A percentile compares a stretch with the other conserved stretches of the same genome.
phyloP scores from a whole-genome alignment of 2,113 vertebrate species.

The Platichthys stellatus region DNA sequence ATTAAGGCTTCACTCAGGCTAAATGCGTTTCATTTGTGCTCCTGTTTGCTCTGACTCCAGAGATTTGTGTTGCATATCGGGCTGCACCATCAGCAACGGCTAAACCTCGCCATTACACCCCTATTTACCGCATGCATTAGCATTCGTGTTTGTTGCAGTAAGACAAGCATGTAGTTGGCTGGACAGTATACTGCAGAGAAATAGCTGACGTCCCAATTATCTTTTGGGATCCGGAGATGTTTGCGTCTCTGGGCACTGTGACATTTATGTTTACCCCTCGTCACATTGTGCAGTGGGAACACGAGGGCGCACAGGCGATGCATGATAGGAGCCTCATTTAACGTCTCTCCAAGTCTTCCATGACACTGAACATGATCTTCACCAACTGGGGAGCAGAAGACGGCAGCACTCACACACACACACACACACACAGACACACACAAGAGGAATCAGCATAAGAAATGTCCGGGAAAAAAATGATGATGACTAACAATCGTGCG shows the following conservation, averaged over 20 bases:
- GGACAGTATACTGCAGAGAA: slow-evolving; percentile 22
- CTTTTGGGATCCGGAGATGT: not conserved
- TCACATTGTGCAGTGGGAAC: slow-evolving; percentile 35
- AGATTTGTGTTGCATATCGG: slow-evolving; percentile 41
- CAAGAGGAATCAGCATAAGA: slow-evolving; percentile 50
- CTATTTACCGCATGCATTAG: slow-evolving; percentile 58
- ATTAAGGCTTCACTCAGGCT: slow-evolving; percentile 56
- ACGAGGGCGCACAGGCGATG: slow-evolving; percentile 50
- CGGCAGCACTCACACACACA: not conserved
- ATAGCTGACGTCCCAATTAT: not conserved
- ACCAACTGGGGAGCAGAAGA: slow-evolving; percentile 62
- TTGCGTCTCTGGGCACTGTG: not conserved
- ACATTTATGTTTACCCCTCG: slow-evolving; percentile 37
- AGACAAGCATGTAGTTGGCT: slow-evolving; percentile 36
- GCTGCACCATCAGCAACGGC: slow-evolving; percentile 25
- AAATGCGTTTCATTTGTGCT: slow-evolving; percentile 61
- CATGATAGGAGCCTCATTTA: slow-evolving; percentile 70
- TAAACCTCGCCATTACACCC: slow-evolving; percentile 48
- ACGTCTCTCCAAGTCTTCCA: slow-evolving; percentile 70
- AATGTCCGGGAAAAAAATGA: slow-evolving; percentile 64
- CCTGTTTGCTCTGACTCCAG: slow-evolving; percentile 56
- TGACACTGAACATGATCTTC: slow-evolving; percentile 73
- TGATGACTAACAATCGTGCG: slow-evolving; percentile 72
- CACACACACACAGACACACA: not conserved
- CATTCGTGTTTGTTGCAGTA: slow-evolving; percentile 50